These are phyloP conservation scores for Furcula furcula DNA, from an alignment of 2,888 invertebrate species.

Conservation along the genomic window DNA sequence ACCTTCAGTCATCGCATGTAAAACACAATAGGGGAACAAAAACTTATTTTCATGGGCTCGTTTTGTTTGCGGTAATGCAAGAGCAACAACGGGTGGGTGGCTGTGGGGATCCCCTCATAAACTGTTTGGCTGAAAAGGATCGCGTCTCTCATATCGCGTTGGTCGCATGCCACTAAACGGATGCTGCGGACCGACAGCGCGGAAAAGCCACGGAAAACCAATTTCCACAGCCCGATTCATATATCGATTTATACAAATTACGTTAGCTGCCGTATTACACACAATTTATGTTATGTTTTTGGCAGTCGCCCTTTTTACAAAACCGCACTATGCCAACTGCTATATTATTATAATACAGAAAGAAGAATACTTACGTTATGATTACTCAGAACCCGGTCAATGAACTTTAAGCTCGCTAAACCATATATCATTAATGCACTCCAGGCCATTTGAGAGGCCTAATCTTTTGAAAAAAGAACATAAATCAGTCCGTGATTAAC, in stretches of 20 bases:
- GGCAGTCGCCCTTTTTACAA: neutral
- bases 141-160: slow-evolving; percentile 45
- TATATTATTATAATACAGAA: neutral
- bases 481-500: slow-evolving; percentile 5
- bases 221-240: slow-evolving; percentile 39
- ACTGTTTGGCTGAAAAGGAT: slow-evolving; percentile 44
- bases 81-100: slow-evolving; percentile 53
- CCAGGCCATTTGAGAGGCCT: neutral
- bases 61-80: slow-evolving; percentile 62
- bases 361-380: neutral
- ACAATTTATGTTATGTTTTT: slow-evolving; percentile 26
- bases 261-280: slow-evolving; percentile 24
- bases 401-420: neutral
- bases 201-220: slow-evolving; percentile 55
- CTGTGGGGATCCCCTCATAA: slow-evolving; percentile 49
- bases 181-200: slow-evolving; percentile 39
- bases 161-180: slow-evolving; percentile 46
- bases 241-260: slow-evolving; percentile 33
- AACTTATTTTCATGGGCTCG: slow-evolving; percentile 47
- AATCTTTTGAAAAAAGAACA: slow-evolving; percentile 1
- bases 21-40: slow-evolving; percentile 49
- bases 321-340: neutral
- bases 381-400: neutral
- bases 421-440: slow-evolving; percentile 1
- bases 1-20: slow-evolving; percentile 30